Evolutionary conservation across 1,140 invertebrate genomes (phyloP).

Genomic region (Eumeta japonica): DNA sequence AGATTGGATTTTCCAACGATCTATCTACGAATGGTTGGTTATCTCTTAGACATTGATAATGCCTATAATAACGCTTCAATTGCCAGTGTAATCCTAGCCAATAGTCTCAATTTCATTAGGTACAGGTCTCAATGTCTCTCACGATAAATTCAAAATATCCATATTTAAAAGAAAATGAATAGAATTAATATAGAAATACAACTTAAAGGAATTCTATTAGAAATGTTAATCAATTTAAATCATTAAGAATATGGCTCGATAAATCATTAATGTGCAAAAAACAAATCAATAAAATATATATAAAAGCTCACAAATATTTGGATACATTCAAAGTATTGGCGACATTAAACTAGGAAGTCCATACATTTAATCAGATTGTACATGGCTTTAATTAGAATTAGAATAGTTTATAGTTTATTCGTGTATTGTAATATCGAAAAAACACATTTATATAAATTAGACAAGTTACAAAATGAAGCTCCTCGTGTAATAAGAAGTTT

Average conservation of each 20-base stretch:
- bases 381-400: too few relatives aligned
- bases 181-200: conserved; percentile 3
- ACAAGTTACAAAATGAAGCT: conserved; percentile 6
- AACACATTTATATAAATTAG: conserved; percentile 1
- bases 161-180: conserved; percentile 11
- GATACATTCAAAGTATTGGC: too few relatives aligned
- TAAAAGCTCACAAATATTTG: neutral
- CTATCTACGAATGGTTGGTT: conserved; percentile 8
- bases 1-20: too few relatives aligned
- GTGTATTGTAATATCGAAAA: conserved; percentile 1
- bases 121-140: conserved; percentile 10
- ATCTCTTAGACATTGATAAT: conserved; percentile 5
- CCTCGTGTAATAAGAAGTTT: conserved; percentile 5
- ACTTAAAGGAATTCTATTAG: conserved; percentile 5
- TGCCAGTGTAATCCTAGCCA: neutral
- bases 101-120: conserved; percentile 7
- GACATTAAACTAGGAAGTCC: too few relatives aligned
- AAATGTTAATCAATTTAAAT: conserved; percentile 8
- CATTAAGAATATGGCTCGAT: conserved; percentile 7
- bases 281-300: neutral
- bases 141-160: conserved; percentile 14
- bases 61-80: conserved; percentile 5
- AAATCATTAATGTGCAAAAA: neutral
- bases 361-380: too few relatives aligned
- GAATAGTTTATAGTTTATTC: too few relatives aligned